These are phyloP conservation scores for Ophioninae sp. DNA, from an alignment of 2,888 invertebrate genomes.

Conservation along the genomic window DNA sequence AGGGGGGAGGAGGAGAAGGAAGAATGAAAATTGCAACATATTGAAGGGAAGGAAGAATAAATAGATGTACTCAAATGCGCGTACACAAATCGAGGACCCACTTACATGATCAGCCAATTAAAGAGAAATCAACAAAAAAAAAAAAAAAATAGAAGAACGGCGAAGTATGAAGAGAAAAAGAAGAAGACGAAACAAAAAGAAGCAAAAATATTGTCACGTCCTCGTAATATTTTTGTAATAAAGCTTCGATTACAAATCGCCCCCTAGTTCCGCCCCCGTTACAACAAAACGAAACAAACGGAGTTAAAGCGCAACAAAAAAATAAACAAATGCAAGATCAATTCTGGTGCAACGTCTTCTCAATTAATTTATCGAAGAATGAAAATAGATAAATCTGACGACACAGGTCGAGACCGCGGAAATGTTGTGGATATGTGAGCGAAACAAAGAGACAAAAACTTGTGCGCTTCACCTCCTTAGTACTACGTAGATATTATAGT, in stretches of 20 bases:
- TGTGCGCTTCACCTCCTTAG: slow-evolving; percentile 61
- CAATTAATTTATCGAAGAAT: slow-evolving; percentile 33
- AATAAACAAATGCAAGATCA: slow-evolving; percentile 6
- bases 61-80: slow-evolving; percentile 29
- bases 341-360: slow-evolving; percentile 32
- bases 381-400: slow-evolving; percentile 7
- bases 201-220: slow-evolving; percentile 50
- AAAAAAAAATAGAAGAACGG: background rate
- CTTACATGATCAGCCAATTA: slow-evolving; percentile 14
- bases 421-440: slow-evolving; percentile 15
- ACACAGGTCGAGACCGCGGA: slow-evolving; percentile 42
- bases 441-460: slow-evolving; percentile 26
- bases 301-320: slow-evolving; percentile 39
- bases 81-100: slow-evolving; percentile 23
- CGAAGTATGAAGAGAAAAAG: slow-evolving; percentile 28
- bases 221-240: slow-evolving; percentile 59
- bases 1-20: too few relatives aligned
- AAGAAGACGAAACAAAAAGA: slow-evolving; percentile 5
- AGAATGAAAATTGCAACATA: slow-evolving; percentile 25
- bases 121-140: slow-evolving; percentile 23
- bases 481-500: slow-evolving; percentile 55
- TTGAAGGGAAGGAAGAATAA: slow-evolving; percentile 27
- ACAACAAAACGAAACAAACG: slow-evolving; percentile 17
- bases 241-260: slow-evolving; percentile 53
- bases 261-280: slow-evolving; percentile 13